phyloP scores from a whole-genome alignment of 2,797 vertebrate species.

The Paratrypauchen microcephalus region DNA sequence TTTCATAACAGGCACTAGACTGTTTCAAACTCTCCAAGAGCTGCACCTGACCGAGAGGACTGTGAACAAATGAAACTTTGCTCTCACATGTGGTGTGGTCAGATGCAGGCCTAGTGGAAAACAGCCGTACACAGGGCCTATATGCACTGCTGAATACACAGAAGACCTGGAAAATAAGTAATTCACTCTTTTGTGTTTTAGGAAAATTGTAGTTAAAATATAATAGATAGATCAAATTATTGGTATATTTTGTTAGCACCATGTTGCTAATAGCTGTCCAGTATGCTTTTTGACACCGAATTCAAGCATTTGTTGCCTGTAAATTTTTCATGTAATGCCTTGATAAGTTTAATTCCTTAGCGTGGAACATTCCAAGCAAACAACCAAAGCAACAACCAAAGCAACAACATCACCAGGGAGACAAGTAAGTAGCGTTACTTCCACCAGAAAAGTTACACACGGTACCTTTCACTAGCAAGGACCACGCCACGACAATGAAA shows the following conservation, averaged over 20 bases:
- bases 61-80: conserved; percentile 2
- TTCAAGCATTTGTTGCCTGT: too few relatives aligned
- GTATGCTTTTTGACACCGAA: too few relatives aligned
- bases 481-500: too few relatives aligned
- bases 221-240: neutral
- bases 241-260: neutral
- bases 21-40: conserved; percentile 48
- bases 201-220: neutral
- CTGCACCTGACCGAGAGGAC: conserved; percentile 32
- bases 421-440: too few relatives aligned
- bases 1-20: conserved; percentile 41
- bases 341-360: too few relatives aligned
- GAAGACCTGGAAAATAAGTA: conserved; percentile 24
- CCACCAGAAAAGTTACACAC: too few relatives aligned
- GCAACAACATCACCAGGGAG: too few relatives aligned
- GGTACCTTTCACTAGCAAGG: too few relatives aligned
- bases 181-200: neutral
- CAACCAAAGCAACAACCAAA: too few relatives aligned
- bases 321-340: too few relatives aligned
- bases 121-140: conserved; percentile 29
- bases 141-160: conserved; percentile 46
- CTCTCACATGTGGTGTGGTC: conserved; percentile 25
- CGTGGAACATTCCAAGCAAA: too few relatives aligned
- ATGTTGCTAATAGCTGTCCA: too few relatives aligned
- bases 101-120: conserved; percentile 36